Evolutionary conservation across 2,888 invertebrate genomes (phyloP), one percentile per base, ranked within the genome.

Genomic region (Drosophila peninsularis): DNA sequence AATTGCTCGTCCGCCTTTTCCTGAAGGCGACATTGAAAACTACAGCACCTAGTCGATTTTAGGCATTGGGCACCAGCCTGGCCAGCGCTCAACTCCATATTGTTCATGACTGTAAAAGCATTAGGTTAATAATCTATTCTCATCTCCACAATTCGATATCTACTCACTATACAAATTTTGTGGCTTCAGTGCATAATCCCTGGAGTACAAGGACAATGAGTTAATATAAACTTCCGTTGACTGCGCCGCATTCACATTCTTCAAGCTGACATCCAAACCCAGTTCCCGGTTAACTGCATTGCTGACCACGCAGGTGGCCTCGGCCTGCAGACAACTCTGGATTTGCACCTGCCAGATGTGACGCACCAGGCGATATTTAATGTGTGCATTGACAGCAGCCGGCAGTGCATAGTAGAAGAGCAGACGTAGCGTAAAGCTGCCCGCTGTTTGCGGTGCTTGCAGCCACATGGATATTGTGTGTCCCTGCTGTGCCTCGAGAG

Each of bases 371-470:
- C 95, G 93, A 90, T 95, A 93, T 90, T 75, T 92, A 9, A 88
- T 91, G 41, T 81, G 78, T 5, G 82, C 50, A 55, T 77, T 89
- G 0, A 67, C 60, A 3, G 62, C 42, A 0, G 78, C 68, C 0
- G 92, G 90, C 65, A 92, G 94, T 84, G 95, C 95, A 88, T 96
- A 96, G 90, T 96, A 96, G 90, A 96, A 95, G 52, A 96, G 93
- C 77, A 96, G 92, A 90, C 96, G 94, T 45, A 96, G 91, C 5
- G 93, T 92, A 77, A 95, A 94, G 27, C 93, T 92, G 2, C 96
- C 96, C 55, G 94, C 94, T 45, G 93, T 92, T 73, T 94, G 94
- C 0, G 96, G 95, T 0, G 96, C 96, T 83, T 95, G 94, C 24
- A 96, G 92, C 95, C 95, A 96, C 86, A 96, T 93, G 17, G 91